Evolutionary conservation across 2,797 vertebrate species (phyloP), one percentile per base, ranked within the genome.

Genomic region (Vireo griseus): DNA sequence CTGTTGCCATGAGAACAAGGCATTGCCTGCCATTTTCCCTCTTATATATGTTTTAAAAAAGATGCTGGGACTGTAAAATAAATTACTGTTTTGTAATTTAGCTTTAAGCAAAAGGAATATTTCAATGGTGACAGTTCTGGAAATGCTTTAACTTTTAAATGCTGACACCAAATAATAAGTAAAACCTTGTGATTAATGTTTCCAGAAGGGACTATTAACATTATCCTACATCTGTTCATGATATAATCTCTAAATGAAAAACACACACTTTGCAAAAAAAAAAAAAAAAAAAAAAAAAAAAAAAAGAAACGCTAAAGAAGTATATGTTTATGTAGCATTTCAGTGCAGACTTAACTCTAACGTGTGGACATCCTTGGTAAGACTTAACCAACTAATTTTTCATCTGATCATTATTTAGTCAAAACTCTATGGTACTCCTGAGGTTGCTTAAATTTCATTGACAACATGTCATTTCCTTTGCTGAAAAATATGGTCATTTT

Each of bases 201-300:
- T 98, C 98, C 97, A 98, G 97, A 96, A 98, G 98, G 97, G 94
- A 97, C 94, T 94, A 97, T 98, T 98, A 98, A 97, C 97, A 93
- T 97, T 97, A 97, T 97, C 95, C 96, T 98, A 98, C 98, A 98
- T 98, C 98, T 98, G 98, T 97, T 98, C 92, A 16, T 97, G 97
- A 98, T 98, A 97, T 97, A 98, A 98, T 97, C 96, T 96, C 95
- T 95, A 98, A 98, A 98, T 97, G 97, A 98, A 98, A 98, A 98
- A 91, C 98, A 97, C 80, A 93, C 93, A 88, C 13, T 76, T 92
- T 4, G 45, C 4, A 57, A 45, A 39, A 35, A 16, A 7, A 20
- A 29, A 22, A 14, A 9, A 11, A 51, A 94, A 86, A n/a, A 5
- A 57, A 45, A 39, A 35, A 16, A 7, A 17, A 29, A 22, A 14